Evolutionary conservation across 2,797 vertebrate species (phyloP).

Genomic region (Synanceia verrucosa): DNA sequence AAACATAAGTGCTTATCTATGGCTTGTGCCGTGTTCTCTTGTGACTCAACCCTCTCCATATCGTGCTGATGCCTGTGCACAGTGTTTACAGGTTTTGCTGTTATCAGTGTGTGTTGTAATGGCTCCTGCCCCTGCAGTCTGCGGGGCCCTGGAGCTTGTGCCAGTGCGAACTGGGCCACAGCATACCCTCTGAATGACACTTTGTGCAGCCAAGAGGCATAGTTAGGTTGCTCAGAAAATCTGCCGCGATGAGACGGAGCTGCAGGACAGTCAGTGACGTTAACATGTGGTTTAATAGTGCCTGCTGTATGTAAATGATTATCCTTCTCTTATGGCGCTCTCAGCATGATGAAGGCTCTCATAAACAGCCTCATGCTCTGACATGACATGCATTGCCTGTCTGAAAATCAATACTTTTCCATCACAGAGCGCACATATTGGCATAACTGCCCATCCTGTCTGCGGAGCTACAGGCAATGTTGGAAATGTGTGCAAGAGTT

Average conservation of each 20-base stretch:
- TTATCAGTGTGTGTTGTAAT: constrained; percentile 13
- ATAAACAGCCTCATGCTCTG: constrained; percentile 34
- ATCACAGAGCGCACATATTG: constrained; percentile 37
- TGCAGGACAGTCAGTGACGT: neutral
- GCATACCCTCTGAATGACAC: neutral
- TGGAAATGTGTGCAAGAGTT: neutral
- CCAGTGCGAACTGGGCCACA: constrained; percentile 7
- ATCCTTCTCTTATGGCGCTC: constrained; percentile 2
- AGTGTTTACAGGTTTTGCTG: constrained; percentile 12
- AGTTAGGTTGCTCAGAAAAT: neutral
- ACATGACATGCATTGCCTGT: constrained; percentile 30
- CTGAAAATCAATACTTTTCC: constrained; percentile 70
- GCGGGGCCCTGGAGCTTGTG: constrained; percentile 20
- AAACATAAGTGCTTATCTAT: neutral
- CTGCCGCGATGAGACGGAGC: neutral
- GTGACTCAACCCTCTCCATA: neutral
- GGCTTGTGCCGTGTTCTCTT: neutral
- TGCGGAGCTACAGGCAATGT: constrained; percentile 8
- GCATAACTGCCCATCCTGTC: constrained; percentile 28
- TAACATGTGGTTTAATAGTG: constrained; percentile 13
- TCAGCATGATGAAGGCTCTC: constrained; percentile 26
- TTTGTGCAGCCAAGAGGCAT: neutral
- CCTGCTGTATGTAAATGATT: constrained; percentile 12
- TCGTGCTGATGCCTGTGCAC: neutral
- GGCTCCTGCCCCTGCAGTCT: constrained; percentile 14